Base-by-base conservation (phyloP, 2,797 vertebrate genomes). In the Ispidina picta region DNA sequence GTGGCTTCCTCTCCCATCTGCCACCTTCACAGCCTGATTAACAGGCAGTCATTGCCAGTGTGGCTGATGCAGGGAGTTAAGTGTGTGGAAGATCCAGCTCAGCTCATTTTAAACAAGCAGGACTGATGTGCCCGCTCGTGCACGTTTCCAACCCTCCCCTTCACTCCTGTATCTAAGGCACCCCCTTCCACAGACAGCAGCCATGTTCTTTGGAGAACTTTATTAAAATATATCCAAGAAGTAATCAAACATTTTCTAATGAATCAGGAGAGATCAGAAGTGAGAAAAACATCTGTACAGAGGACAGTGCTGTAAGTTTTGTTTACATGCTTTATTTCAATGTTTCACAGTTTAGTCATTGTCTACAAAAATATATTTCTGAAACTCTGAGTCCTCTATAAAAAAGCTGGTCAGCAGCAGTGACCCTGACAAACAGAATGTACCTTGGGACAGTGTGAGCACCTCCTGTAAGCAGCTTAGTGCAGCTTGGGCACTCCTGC, bases 351-450 rank as follows among this genome's bases (percentile, higher is more conserved):
- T 97, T 97, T 97, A 97, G 95, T 97, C 98, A 98, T 98, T 97
- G 98, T 98, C 98, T 99, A 98, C 98, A 99, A 99, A 99, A 99
- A 99, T 98, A 99, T 98, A 99, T 98, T 99, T 99, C 98, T 98
- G 98, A 98, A 97, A 98, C 95, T 97, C 96, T 96, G 95, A 97
- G 94, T 97, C 97, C 96, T 97, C 96, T 97, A 96, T 97, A 97
- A 97, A 97, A 97, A 96, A 96, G 97, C 96, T 97, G 96, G 96
- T 97, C 97, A 97, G 97, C 96, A 97, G 93, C 96, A 97, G 96
- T 94, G 96, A 97, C 96, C 96, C 95, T 95, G 95, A 96, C 93
- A 95, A 95, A 95, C 89, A 96, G 91, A 94, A 95, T 96, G 96
- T 96, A 97, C 96, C 97, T 96, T 95, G 94, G 95, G 91, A 96